phyloP scores from a whole-genome alignment of 1,140 invertebrate genomes.

The Drosophila bocqueti region DNA sequence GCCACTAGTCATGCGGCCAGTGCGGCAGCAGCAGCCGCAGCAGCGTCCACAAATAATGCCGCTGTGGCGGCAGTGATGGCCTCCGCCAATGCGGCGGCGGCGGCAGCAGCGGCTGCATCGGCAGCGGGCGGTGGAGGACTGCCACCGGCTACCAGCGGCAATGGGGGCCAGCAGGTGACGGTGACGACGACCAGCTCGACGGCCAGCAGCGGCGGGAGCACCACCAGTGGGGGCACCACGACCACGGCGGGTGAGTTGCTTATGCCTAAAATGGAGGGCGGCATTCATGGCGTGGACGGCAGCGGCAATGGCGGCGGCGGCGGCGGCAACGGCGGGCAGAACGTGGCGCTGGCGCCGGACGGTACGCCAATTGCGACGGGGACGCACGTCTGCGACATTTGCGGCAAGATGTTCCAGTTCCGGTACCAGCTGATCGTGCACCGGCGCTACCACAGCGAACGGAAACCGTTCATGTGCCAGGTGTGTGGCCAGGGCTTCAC shows the following conservation, averaged over 20 bases:
- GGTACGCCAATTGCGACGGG: constrained; percentile 87
- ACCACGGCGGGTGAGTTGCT: constrained; percentile 79
- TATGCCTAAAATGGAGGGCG: constrained; percentile 87
- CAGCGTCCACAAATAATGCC: constrained; percentile 76
- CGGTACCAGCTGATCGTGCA: constrained; percentile 93
- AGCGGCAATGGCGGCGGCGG: constrained; percentile 41
- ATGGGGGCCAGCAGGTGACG: constrained; percentile 42
- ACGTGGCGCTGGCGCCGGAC: constrained; percentile 86
- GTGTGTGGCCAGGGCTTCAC: constrained; percentile 93
- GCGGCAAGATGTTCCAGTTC: constrained; percentile 94
- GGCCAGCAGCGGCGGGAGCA: constrained; percentile 36
- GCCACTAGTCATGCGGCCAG: constrained; percentile 65
- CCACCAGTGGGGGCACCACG: constrained; percentile 55
- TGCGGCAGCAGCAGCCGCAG: constrained; percentile 70
- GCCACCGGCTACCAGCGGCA: constrained; percentile 49
- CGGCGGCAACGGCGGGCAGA: constrained; percentile 84
- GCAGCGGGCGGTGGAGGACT: constrained; percentile 42
- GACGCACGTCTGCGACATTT: constrained; percentile 92
- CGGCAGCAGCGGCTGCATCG: constrained; percentile 65
- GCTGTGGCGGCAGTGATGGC: constrained; percentile 78
- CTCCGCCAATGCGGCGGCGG: constrained; percentile 71
- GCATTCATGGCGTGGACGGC: constrained; percentile 85
- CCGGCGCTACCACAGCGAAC: constrained; percentile 92
- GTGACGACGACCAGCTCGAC: constrained; percentile 55
- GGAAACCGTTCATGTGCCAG: constrained; percentile 93